Base-by-base conservation (phyloP, 2,113 vertebrate species). In the Lynx canadensis region DNA sequence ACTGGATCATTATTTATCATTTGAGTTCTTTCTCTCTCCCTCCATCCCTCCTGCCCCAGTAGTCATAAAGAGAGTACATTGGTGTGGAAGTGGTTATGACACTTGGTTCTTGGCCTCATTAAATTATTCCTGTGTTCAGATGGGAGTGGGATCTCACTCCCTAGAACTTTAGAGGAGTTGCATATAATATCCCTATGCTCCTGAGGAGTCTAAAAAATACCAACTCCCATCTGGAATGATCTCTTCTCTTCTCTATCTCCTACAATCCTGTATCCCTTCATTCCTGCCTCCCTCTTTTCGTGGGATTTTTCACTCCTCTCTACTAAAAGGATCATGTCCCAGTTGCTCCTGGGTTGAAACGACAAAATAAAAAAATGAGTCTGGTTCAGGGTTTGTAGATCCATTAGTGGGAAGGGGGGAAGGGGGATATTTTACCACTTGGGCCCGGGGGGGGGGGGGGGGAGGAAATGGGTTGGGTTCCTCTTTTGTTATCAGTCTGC, bases 211-310 rank as follows among this genome's bases (percentile, higher is more conserved):
- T 94, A 14, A 57, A 48, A 66, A 14, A 68, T 2, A 74, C 7
- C 5, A 33, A 3, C 1, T 68, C 1, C 27, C 9, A 52, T 80
- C 6, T 69, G 33, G 23, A 95, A 55, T 2, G 31, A 1, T 45
- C 14, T 83, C 27, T 65, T 55, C 10, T 31, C 36, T 78, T 52
- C 15, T 16, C 36, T 3, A 13, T 1, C 60, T 81, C 16, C 38
- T 3, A 57, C 5, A 55, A 10, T 7, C 4, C 8, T 31, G 0
- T 15, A 12, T 7, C 12, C 4, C n/a, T 73, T n/a, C 23, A 1
- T 29, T 80, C 18, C 36, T 23, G 12, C 3, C 36, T 33, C 63
- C n/a, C 27, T 50, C 8, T 91, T 76, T 38, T 33, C 19, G 27
- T 31, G 15, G 10, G 2, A 31, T 66, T 76, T 87, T n/a, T 7